phyloP scores from a whole-genome alignment of 2,797 vertebrate species.

The Alca torda region DNA sequence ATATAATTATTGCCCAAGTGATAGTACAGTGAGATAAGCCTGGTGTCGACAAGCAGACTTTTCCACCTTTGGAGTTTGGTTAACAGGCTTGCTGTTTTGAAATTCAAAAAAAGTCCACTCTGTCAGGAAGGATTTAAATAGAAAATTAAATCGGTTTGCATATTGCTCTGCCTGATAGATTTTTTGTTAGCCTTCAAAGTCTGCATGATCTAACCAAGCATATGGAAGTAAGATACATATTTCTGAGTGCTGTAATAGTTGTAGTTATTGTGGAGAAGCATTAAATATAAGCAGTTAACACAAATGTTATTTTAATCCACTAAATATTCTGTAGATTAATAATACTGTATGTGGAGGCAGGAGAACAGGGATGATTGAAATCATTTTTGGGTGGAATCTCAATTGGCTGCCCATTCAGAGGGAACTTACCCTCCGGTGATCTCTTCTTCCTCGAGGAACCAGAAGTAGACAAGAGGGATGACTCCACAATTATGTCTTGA shows the following conservation, averaged over 20 bases:
- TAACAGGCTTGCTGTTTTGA: slow-evolving; percentile 32
- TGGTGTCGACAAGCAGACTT: neutral
- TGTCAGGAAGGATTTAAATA: slow-evolving; percentile 58
- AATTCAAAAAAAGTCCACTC: slow-evolving; percentile 50
- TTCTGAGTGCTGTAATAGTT: slow-evolving; percentile 10
- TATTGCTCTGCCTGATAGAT: slow-evolving; percentile 35
- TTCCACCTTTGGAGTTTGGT: slow-evolving; percentile 3
- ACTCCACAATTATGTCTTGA: neutral
- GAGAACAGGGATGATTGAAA: neutral
- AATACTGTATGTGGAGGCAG: neutral
- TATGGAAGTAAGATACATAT: slow-evolving; percentile 7
- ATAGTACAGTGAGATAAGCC: slow-evolving; percentile 20
- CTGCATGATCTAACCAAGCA: slow-evolving; percentile 16
- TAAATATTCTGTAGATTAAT: neutral
- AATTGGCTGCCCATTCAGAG: neutral
- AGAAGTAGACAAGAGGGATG: neutral
- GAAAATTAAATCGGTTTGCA: slow-evolving; percentile 60
- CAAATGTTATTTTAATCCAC: neutral
- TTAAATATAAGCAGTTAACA: neutral
- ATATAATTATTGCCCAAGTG: slow-evolving; percentile 27
- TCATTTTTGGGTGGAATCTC: neutral
- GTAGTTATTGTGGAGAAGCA: neutral
- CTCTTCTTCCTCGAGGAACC: neutral
- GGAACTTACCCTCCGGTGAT: neutral
- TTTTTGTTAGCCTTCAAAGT: slow-evolving; percentile 44